These are phyloP conservation scores for Acropora tenuis DNA, from an alignment of 64 coral and sea anemone species.

Conservation along the genomic window DNA sequence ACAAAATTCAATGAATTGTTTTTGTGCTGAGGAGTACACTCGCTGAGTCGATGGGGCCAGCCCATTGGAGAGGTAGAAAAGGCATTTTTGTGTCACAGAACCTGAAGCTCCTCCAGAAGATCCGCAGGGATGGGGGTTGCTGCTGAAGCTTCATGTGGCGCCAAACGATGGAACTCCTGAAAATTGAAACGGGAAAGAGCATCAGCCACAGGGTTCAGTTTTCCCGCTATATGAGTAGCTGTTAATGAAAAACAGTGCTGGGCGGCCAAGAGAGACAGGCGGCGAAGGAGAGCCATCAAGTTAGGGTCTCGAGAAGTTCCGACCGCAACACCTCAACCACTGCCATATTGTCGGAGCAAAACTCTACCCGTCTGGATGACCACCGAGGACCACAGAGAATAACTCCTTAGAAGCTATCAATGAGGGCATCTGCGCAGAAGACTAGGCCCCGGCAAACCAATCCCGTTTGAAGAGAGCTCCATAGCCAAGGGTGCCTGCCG, in stretches of 20 bases:
- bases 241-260: conserved; percentile 5
- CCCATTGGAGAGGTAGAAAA: not conserved
- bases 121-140: not conserved
- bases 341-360: not conserved
- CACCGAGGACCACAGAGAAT: not conserved
- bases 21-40: conserved; percentile 10
- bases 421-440: not conserved
- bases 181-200: conserved; percentile 30
- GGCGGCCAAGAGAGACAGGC: not conserved
- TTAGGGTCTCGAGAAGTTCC: not conserved
- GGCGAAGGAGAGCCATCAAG: conserved; percentile 4
- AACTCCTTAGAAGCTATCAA: conserved; percentile 21
- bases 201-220: not conserved
- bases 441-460: not conserved
- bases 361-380: not conserved
- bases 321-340: not conserved
- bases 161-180: not conserved
- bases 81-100: not conserved
- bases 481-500: not conserved
- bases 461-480: not conserved
- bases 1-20: conserved; percentile 46
- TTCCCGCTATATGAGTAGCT: conserved; percentile 16
- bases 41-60: conserved; percentile 31
- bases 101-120: not conserved
- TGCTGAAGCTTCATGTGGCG: not conserved